Conservation (phyloP, 2,888 invertebrate genomes). For the Arge pagana region DNA sequence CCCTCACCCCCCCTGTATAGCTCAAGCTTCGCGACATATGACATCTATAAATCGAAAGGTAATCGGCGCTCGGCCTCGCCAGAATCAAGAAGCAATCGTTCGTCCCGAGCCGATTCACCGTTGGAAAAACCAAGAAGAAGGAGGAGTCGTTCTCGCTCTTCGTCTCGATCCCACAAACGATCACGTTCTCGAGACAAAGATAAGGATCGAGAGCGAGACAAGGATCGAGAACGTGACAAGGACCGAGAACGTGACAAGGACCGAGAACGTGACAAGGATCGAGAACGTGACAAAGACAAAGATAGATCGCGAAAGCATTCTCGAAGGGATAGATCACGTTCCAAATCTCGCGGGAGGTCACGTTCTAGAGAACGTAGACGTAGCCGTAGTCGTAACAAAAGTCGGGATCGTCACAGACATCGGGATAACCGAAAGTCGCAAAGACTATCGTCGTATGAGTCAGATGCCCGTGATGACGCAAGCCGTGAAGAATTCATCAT, state of each 20-base stretch:
- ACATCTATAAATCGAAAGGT: background rate
- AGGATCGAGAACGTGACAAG: constrained; percentile 27
- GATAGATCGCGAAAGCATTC: constrained; percentile 22
- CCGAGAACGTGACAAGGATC: constrained; percentile 32
- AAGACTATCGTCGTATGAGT: constrained; percentile 47
- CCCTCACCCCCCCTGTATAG: constrained; percentile 50
- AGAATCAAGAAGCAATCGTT: constrained; percentile 28
- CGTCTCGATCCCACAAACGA: constrained; percentile 40
- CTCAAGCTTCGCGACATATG: constrained; percentile 43
- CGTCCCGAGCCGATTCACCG: constrained; percentile 44
- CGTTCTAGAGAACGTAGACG: constrained; percentile 42
- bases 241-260: constrained; percentile 41
- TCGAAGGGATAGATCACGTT: constrained; percentile 27
- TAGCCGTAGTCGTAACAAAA: constrained; percentile 35
- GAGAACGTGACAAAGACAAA: constrained; percentile 33
- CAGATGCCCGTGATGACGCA: constrained; percentile 37
- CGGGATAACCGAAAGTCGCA: constrained; percentile 45
- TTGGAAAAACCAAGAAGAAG: constrained; percentile 47
- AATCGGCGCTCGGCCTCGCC: constrained; percentile 15
- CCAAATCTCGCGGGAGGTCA: constrained; percentile 23
- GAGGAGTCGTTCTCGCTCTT: constrained; percentile 45
- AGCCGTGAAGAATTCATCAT: constrained; percentile 25
- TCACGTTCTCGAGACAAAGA: constrained; percentile 35
- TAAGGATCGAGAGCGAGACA: no score
- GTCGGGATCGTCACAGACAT: constrained; percentile 40